Evolutionary conservation across 2,113 vertebrate genomes (phyloP).

Genomic region (Corythoichthys intestinalis): DNA sequence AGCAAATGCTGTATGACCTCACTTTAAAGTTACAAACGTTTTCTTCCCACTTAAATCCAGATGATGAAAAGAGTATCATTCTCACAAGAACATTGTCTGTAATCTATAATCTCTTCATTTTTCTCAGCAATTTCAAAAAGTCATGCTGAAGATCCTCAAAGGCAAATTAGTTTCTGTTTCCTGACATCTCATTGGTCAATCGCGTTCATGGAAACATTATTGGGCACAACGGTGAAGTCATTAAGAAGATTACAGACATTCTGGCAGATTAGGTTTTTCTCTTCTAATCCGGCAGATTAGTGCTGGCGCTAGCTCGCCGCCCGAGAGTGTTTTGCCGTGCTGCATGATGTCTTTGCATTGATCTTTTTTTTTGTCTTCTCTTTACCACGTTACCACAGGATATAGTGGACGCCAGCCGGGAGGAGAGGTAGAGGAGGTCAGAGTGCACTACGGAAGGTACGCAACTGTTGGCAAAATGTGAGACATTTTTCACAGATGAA

Average conservation of each 20-base stretch:
- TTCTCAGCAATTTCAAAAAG: constrained; percentile 17
- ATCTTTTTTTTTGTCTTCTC: constrained; percentile 47
- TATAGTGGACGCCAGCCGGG: constrained; percentile 3
- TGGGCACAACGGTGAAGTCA: constrained; percentile 65
- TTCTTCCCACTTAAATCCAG: background rate
- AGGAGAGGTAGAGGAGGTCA: constrained; percentile 11
- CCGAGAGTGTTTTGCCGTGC: constrained; percentile 46
- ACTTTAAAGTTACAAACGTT: background rate
- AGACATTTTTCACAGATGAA: background rate
- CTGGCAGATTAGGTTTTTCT: constrained; percentile 76
- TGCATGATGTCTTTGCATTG: constrained; percentile 57
- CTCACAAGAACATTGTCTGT: too few relatives aligned
- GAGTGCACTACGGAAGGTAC: constrained; percentile 21
- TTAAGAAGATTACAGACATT: constrained; percentile 78
- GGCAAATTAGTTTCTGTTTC: constrained; percentile 26
- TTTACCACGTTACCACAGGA: constrained; percentile 16
- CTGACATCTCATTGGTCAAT: constrained; percentile 54
- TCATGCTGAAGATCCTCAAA: constrained; percentile 13
- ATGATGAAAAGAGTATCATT: background rate
- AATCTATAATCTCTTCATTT: constrained; percentile 7
- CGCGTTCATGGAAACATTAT: constrained; percentile 61
- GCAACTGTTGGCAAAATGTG: background rate
- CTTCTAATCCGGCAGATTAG: constrained; percentile 79
- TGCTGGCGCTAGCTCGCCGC: constrained; percentile 56
- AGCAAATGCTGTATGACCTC: background rate